Conservation (phyloP, 2,113 vertebrate genomes). For the Sylvia atricapilla region DNA sequence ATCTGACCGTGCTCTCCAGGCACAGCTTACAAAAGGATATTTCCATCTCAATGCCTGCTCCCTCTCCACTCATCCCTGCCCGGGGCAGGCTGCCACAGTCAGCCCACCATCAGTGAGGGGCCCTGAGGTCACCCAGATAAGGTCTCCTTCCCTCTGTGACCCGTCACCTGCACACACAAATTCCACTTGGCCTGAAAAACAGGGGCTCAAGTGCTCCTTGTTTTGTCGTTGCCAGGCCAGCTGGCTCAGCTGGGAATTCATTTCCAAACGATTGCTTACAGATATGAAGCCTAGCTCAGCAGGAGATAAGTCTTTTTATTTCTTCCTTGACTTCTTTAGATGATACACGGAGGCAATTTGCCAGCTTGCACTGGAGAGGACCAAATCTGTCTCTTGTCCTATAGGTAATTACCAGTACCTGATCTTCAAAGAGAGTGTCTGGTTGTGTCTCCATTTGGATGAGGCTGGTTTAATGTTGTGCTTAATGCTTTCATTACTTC, state of each 20-base stretch:
- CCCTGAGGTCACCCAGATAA: neutral
- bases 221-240: neutral
- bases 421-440: conserved; percentile 82
- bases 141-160: neutral
- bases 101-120: neutral
- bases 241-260: neutral
- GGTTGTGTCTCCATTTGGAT: conserved; percentile 79
- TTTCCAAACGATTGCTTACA: conserved; percentile 32
- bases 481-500: conserved; percentile 77
- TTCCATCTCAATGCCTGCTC: neutral
- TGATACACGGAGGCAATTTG: conserved; percentile 56
- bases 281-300: conserved; percentile 48
- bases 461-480: conserved; percentile 72
- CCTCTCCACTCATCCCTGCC: neutral
- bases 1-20: neutral
- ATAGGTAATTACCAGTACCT: conserved; percentile 73
- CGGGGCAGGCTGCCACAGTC: fast-evolving
- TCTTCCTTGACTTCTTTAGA: conserved; percentile 55
- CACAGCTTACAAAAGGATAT: neutral
- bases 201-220: neutral
- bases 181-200: neutral
- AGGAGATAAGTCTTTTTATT: conserved; percentile 59
- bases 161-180: neutral
- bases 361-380: conserved; percentile 11
- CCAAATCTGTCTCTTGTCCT: conserved; percentile 53